Conservation (phyloP, 2,113 vertebrate species). For the Xenopus laevis region DNA sequence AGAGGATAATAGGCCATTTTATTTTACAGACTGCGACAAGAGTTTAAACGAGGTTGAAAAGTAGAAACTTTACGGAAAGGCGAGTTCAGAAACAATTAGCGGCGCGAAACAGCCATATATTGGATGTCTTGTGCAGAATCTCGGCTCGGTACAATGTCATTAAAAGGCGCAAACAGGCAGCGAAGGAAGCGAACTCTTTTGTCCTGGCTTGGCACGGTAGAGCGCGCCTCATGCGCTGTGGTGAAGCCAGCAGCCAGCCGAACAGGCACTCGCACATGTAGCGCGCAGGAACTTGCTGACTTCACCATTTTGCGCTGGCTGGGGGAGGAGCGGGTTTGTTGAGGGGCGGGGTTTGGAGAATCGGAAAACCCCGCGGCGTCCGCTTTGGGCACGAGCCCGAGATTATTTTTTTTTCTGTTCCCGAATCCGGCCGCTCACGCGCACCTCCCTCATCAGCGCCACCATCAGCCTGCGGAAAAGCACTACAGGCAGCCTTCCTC, state of each 20-base stretch:
- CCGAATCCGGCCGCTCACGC: conserved; percentile 35
- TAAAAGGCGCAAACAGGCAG: too few relatives aligned
- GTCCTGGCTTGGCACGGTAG: not conserved
- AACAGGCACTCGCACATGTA: conserved; percentile 25
- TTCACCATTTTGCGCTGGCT: conserved; percentile 51
- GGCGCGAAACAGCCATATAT: too few relatives aligned
- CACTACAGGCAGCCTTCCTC: conserved; percentile 54
- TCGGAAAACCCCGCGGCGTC: conserved; percentile 36
- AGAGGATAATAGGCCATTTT: too few relatives aligned
- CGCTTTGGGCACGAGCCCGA: conserved; percentile 46
- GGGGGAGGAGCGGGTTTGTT: conserved; percentile 33
- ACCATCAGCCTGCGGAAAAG: conserved; percentile 52
- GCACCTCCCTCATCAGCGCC: conserved; percentile 53
- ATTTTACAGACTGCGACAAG: too few relatives aligned
- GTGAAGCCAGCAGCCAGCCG: not conserved
- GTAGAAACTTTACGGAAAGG: too few relatives aligned
- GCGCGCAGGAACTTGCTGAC: conserved; percentile 59
- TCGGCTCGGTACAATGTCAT: too few relatives aligned
- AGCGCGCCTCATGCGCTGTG: not conserved
- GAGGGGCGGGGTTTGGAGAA: conserved; percentile 48
- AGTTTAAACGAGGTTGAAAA: too few relatives aligned
- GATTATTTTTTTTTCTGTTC: conserved; percentile 14
- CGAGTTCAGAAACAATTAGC: too few relatives aligned
- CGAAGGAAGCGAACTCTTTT: not conserved
- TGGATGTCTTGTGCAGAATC: too few relatives aligned